A percentile compares a stretch with the other conserved stretches of the same genome.
phyloP scores from a whole-genome alignment of 2,888 invertebrate genomes.

The Drosophila setosimentum region DNA sequence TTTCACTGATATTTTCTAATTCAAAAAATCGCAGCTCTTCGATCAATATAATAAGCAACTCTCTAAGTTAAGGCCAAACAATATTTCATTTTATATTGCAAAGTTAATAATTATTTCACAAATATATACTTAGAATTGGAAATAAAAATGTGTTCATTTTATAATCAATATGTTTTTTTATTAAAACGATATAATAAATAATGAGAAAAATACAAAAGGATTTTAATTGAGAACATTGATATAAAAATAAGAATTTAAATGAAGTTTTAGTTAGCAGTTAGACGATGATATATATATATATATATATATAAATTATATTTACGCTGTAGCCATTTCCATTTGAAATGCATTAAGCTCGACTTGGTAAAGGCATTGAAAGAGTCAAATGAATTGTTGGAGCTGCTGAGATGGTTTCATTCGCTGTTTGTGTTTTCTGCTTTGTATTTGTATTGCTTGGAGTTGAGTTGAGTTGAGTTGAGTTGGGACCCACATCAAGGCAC shows the following conservation, averaged over 20 bases:
- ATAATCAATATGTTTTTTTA: neutral
- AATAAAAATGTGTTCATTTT: neutral
- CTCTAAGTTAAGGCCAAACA: neutral
- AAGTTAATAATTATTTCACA: neutral
- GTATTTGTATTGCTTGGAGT: slow-evolving; percentile 29
- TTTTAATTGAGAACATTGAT: neutral
- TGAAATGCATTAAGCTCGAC: neutral
- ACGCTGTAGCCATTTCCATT: neutral
- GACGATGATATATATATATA: too few species aligned
- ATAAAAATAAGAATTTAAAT: neutral
- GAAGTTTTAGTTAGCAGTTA: neutral
- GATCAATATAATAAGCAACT: neutral
- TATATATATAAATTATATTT: neutral
- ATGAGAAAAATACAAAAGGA: neutral
- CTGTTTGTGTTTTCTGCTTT: slow-evolving; percentile 43
- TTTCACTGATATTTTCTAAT: neutral
- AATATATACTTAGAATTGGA: neutral
- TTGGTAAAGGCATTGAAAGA: slow-evolving; percentile 28
- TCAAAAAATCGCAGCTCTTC: neutral
- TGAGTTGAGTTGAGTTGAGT: neutral
- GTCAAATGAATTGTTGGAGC: slow-evolving; percentile 24
- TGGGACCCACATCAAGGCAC: slow-evolving; percentile 73
- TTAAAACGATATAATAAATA: too few species aligned
- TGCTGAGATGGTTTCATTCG: slow-evolving; percentile 20
- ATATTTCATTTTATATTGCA: neutral